Base-by-base conservation (phyloP, 2,888 invertebrate genomes). In the Gryllus longicercus region DNA sequence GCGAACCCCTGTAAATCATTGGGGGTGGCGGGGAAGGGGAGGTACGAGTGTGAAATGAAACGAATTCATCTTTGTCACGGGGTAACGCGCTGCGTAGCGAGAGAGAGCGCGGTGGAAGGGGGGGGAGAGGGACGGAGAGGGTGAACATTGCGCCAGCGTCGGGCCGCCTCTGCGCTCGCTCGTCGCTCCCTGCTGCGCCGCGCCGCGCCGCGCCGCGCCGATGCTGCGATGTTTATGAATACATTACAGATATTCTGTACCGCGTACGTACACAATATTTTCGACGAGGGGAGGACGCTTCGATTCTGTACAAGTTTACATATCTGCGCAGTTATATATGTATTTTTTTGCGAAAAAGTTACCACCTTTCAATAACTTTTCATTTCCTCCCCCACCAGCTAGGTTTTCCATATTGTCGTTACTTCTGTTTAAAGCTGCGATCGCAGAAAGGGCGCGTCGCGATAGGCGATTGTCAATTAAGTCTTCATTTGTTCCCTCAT, bases 1-100 rank as follows among this genome's bases (percentile, higher is more conserved):
- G 90, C 90, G 90, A 90, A 90, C 89, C 90, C 89, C 90, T 88
- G 90, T 91, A 91, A 91, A 91, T 90, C 91, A 91, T 91, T 89
- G 87, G 87, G 87, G 86, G 86, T 21, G n/a, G 50, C 50, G 86
- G 87, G 86, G 86, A 86, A 87, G 86, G 87, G 87, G 87, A 87
- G 87, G 86, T 87, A 86, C 86, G 86, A 87, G 87, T 87, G 87
- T 88, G 87, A 88, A 88, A 88, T 88, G 88, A 88, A 88, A 88
- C 87, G 87, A 87, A 88, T 88, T 87, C 87, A 88, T 87, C 88
- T 87, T 87, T 88, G 88, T 88, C 88, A 87, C 81, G 79, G 38
- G 74, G 63, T 63, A 63, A 63, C 63, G 63, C 63, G 63, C 63
- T n/a, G 63, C 63, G 63, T 63, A n/a, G 63, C 63, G n/a, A 63